These are phyloP conservation scores for Drosophila albomicans DNA, from an alignment of 1,140 invertebrate species.

Conservation along the genomic window DNA sequence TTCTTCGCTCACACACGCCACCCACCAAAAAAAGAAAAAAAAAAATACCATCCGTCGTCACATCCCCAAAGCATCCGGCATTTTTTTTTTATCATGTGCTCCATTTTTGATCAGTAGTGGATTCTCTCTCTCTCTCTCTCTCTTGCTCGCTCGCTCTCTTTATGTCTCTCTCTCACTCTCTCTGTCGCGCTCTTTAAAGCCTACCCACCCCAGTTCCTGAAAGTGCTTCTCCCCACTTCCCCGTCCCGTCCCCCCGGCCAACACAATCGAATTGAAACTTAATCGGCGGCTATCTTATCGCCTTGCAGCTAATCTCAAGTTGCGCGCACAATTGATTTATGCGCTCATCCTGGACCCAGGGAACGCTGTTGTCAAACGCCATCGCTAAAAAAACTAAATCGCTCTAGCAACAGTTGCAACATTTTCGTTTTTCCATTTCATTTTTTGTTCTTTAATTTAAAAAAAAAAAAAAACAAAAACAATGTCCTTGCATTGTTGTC, in stretches of 20 bases:
- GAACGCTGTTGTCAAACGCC: neutral
- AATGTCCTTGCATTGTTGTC: slow-evolving; percentile 5
- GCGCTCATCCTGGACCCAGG: slow-evolving; percentile 41
- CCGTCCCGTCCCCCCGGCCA: no score
- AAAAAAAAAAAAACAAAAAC: neutral
- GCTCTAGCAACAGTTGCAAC: slow-evolving; percentile 7
- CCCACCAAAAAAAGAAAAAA: neutral
- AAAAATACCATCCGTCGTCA: neutral
- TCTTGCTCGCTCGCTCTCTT: neutral
- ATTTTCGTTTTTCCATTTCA: slow-evolving; percentile 3
- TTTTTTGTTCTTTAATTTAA: slow-evolving; percentile 13
- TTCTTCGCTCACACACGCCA: neutral
- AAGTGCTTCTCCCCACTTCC: neutral
- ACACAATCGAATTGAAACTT: neutral
- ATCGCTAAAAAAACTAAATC: no score
- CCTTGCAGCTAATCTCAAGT: slow-evolving; percentile 48
- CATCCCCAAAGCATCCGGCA: neutral
- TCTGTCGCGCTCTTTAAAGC: neutral
- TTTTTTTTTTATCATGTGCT: neutral
- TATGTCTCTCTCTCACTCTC: neutral
- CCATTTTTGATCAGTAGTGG: neutral
- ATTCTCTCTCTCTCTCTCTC: neutral
- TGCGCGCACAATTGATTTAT: slow-evolving; percentile 48
- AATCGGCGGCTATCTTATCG: slow-evolving; percentile 30
- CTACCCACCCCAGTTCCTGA: neutral